phyloP scores from a whole-genome alignment of 2,113 vertebrate species.

The Climacteris rufus region DNA sequence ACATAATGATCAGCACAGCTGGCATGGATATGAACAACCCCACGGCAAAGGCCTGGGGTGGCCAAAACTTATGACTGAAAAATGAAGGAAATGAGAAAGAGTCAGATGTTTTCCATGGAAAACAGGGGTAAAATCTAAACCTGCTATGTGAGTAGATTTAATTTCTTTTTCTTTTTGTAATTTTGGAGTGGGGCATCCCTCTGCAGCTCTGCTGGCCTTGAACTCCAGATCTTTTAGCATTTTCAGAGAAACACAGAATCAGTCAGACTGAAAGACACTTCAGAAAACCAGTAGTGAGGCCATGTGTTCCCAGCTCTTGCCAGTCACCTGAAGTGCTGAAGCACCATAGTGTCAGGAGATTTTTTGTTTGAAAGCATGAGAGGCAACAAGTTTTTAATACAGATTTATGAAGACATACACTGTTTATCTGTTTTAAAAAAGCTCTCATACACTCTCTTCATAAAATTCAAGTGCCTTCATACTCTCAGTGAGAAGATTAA shows the following conservation, averaged over 20 bases:
- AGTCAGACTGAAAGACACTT: neutral
- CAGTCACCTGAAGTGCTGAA: neutral
- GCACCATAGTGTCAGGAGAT: neutral
- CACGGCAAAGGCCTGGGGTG: neutral
- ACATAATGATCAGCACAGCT: neutral
- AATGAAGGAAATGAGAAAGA: neutral
- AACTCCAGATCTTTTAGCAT: neutral
- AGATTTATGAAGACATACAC: neutral
- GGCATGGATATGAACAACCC: neutral
- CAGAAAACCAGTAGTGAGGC: neutral
- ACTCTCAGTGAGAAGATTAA: neutral
- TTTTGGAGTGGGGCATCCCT: neutral
- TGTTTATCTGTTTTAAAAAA: neutral
- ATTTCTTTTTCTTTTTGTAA: neutral
- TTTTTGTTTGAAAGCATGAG: neutral
- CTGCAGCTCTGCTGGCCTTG: neutral
- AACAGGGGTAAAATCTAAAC: neutral
- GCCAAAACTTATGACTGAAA: neutral
- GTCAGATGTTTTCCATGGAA: neutral
- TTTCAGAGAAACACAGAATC: neutral
- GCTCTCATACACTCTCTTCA: neutral
- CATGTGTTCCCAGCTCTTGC: neutral
- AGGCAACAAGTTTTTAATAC: neutral
- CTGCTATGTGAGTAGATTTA: neutral
- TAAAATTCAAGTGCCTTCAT: neutral